phyloP scores from a whole-genome alignment of 1,140 invertebrate genomes.

The Drosophila oshimai region DNA sequence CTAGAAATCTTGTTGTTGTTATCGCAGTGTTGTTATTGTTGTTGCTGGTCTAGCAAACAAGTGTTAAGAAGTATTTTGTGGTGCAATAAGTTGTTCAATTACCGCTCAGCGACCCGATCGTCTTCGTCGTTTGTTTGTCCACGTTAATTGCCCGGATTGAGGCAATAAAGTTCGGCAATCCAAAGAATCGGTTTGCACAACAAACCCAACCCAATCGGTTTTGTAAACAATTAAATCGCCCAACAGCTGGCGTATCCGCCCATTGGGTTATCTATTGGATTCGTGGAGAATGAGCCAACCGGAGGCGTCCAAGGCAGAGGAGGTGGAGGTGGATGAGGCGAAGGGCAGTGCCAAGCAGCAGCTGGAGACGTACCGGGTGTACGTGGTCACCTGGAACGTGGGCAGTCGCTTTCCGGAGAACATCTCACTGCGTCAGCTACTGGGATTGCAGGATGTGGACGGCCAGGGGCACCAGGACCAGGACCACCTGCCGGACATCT shows the following conservation, averaged over 20 bases:
- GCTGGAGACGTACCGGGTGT: constrained; percentile 83
- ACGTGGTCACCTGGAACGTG: constrained; percentile 93
- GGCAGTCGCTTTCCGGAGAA: constrained; percentile 88
- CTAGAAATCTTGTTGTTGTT: not conserved
- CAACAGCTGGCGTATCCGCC: not conserved
- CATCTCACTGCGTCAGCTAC: constrained; percentile 87
- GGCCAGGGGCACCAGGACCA: constrained; percentile 67
- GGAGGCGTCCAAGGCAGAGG: not conserved
- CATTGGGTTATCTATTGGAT: not conserved
- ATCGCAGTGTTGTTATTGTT: not conserved
- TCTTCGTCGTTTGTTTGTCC: not conserved
- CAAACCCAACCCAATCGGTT: not conserved
- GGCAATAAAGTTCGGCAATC: not conserved
- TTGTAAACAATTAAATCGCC: constrained; percentile 8
- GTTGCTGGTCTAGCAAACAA: constrained; percentile 10
- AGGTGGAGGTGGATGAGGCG: constrained; percentile 21
- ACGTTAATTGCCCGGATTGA: not conserved
- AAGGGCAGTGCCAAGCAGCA: constrained; percentile 41
- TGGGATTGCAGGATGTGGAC: constrained; percentile 85
- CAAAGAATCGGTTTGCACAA: not conserved
- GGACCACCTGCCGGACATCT: constrained; percentile 89
- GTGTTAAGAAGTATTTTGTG: constrained; percentile 24
- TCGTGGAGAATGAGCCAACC: constrained; percentile 40
- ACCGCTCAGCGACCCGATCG: not conserved
- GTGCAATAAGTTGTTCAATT: constrained; percentile 24